Percentiles rank a stretch among this genome's conserved stretches.
Conservation (phyloP, 2,797 vertebrate species). For the Phylloscopus collybita region DNA sequence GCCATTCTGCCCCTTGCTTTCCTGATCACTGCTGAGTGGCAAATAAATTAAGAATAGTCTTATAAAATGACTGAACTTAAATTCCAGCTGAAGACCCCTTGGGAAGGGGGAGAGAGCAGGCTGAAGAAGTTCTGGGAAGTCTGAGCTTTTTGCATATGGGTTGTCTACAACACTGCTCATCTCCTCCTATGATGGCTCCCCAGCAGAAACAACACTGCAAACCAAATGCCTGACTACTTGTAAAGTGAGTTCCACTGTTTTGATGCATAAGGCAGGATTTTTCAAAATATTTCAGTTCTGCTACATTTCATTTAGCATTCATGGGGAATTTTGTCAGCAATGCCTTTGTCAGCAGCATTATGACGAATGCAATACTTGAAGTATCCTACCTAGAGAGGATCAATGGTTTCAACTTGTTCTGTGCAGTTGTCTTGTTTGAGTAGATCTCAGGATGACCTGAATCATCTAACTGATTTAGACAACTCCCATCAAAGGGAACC, state of each 20-base stretch:
- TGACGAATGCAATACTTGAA: neutral
- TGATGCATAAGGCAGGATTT: neutral
- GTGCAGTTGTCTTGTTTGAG: neutral
- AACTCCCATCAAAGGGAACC: neutral
- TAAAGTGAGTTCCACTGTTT: neutral
- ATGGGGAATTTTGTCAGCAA: neutral
- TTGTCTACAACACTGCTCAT: neutral
- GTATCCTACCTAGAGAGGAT: neutral
- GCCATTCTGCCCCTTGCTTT: neutral
- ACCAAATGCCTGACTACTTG: neutral
- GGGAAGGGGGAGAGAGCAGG: neutral
- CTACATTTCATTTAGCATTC: neutral
- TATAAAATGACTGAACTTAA: neutral
- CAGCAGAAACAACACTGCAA: neutral
- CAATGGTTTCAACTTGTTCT: neutral
- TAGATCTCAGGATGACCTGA: neutral
- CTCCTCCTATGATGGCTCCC: neutral
- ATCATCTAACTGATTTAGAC: neutral
- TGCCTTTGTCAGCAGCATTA: neutral
- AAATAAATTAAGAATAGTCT: neutral
- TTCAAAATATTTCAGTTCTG: neutral
- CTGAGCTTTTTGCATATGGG: neutral
- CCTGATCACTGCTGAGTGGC: neutral
- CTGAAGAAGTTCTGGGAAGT: neutral
- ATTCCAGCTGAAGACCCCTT: neutral